phyloP scores from a whole-genome alignment of 64 coral and sea anemone genomes.

The Actinia tenebrosa region DNA sequence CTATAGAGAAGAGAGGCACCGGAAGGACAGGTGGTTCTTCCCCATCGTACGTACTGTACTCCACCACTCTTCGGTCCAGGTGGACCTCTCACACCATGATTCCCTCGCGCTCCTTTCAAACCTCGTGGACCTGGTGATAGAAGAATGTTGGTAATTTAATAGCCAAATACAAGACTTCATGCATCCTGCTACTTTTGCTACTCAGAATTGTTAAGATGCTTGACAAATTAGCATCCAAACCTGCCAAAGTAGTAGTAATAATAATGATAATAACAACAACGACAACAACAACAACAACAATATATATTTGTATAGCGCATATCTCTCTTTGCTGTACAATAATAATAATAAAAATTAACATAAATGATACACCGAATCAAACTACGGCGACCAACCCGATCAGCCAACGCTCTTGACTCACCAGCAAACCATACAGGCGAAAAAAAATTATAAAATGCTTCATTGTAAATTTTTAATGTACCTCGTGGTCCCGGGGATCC shows the following conservation, averaged over 20 bases:
- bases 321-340: no score
- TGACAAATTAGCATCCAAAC: no score
- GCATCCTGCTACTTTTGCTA: no score
- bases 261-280: no score
- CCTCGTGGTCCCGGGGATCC: slow-evolving; percentile 20
- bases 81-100: neutral
- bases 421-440: no score
- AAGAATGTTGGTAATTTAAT: neutral
- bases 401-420: no score
- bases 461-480: neutral
- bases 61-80: slow-evolving; percentile 1
- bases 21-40: slow-evolving; percentile 10
- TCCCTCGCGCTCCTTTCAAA: slow-evolving; percentile 9
- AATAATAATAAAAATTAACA: no score
- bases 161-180: no score
- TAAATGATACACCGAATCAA: neutral
- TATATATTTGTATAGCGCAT: no score
- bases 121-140: neutral
- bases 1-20: slow-evolving; percentile 16
- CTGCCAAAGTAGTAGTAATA: no score
- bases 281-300: no score
- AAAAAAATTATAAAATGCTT: neutral
- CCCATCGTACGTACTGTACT: slow-evolving; percentile 43
- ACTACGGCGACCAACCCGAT: neutral
- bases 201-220: neutral